These are phyloP conservation scores for Hemitrygon akajei DNA, from an alignment of 2,797 vertebrate genomes.

Conservation along the genomic window DNA sequence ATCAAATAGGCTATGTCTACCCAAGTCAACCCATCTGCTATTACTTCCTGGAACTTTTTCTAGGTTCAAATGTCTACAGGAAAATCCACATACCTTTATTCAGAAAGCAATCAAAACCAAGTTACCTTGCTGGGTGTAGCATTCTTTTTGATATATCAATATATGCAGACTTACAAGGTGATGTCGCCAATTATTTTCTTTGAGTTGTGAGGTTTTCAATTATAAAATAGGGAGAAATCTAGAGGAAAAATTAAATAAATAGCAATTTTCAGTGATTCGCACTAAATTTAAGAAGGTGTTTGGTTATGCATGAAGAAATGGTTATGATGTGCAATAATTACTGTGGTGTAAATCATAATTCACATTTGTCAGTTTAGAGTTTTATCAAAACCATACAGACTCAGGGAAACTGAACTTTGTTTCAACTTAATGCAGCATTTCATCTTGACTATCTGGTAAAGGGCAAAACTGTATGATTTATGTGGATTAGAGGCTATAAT, in stretches of 20 bases:
- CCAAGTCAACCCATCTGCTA: no score
- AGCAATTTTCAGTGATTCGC: background rate
- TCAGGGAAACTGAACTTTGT: background rate
- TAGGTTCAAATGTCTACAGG: no score
- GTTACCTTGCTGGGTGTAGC: background rate
- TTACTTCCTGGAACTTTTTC: no score
- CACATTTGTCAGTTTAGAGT: background rate
- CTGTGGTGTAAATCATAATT: background rate
- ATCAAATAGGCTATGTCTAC: no score
- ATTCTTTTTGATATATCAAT: background rate
- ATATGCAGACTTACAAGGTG: background rate
- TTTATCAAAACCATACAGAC: background rate
- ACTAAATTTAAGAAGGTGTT: background rate
- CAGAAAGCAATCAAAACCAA: background rate
- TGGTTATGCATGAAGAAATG: background rate
- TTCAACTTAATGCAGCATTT: background rate
- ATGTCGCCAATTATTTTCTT: background rate
- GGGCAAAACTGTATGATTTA: background rate
- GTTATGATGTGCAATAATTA: background rate
- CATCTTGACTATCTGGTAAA: background rate
- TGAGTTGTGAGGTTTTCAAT: background rate
- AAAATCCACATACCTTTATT: no score
- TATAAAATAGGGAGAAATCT: background rate
- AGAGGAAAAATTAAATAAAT: background rate
- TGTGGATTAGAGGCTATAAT: background rate